Base-by-base conservation (phyloP, 2,113 vertebrate species). In the Anthoscopus minutus region DNA sequence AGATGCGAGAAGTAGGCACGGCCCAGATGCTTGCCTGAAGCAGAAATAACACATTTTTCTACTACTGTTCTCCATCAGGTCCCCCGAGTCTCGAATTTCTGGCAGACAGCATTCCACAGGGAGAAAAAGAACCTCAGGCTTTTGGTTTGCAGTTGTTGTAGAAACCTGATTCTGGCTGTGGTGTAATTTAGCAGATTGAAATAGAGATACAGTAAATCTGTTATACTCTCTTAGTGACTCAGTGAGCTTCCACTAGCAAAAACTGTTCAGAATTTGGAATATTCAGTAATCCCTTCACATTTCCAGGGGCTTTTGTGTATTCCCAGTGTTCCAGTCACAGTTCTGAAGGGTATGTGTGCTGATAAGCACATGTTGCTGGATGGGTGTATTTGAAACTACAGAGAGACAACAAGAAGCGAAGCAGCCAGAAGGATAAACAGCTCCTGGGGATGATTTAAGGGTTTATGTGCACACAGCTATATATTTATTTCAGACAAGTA, bases 1-100 rank as follows among this genome's bases (percentile, higher is more conserved):
- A 69, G 81, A 86, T 65, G 81, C n/a, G 8, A 48, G 81, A 25
- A 44, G 81, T 0, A 91, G 92, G 93, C 88, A 89, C 0, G 0
- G 81, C 88, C 89, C 93, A 89, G 92, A 67, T 96, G 89, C 92
- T 81, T n/a, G 81, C 96, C 93, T 92, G 74, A 7, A 93, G 89
- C 81, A 95, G 74, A 92, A 96, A 94, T 90, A 92, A 54, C 85
- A 86, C 90, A 27, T 64, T 78, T 48, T 56, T 60, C 58, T 89
- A 42, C 95, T 95, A 48, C 85, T 76, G 1, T n/a, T 87, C 82
- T 57, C 90, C 62, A 50, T 21, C 62, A 31, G 66, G 53, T 85
- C 88, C 74, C 79, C 66, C 15, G 93, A 83, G 93, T 9, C 31
- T 35, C 24, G 67, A 14, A 35, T 94, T 89, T 79, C 66, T 96